Evolutionary conservation across 1,140 invertebrate genomes (phyloP).

Genomic region (Diorhabda carinulata): DNA sequence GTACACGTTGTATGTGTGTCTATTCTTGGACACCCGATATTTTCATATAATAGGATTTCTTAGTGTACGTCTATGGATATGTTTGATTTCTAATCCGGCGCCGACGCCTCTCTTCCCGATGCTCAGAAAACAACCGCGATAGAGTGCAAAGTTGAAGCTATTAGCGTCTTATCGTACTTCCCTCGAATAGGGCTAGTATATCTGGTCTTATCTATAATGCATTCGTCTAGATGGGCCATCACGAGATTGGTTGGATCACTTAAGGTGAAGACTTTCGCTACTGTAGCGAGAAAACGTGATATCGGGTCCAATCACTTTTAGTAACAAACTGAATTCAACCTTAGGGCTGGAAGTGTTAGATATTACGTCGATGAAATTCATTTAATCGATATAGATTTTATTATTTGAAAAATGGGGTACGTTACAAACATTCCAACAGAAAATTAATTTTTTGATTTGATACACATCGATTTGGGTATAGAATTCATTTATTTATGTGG

Average conservation of each 20-base stretch:
- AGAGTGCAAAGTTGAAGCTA: slow-evolving; percentile 49
- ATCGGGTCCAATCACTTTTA: not conserved
- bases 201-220: slow-evolving; percentile 47
- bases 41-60: no score
- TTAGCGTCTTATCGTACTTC: slow-evolving; percentile 47
- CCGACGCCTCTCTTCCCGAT: slow-evolving; percentile 19
- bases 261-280: slow-evolving; percentile 33
- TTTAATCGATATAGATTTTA: no score
- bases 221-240: slow-evolving; percentile 39
- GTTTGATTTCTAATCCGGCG: slow-evolving; percentile 4
- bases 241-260: slow-evolving; percentile 38
- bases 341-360: no score
- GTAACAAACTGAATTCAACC: not conserved
- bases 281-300: slow-evolving; percentile 19
- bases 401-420: no score
- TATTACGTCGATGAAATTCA: no score
- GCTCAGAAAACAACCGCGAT: slow-evolving; percentile 35
- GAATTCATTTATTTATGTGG: no score
- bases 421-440: no score
- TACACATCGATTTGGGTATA: no score
- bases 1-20: no score
- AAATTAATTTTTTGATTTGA: no score
- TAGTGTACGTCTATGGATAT: no score
- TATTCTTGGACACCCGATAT: no score
- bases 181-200: slow-evolving; percentile 45